Base-by-base conservation (phyloP, 2,888 invertebrate genomes). In the Xylota sylvarum region DNA sequence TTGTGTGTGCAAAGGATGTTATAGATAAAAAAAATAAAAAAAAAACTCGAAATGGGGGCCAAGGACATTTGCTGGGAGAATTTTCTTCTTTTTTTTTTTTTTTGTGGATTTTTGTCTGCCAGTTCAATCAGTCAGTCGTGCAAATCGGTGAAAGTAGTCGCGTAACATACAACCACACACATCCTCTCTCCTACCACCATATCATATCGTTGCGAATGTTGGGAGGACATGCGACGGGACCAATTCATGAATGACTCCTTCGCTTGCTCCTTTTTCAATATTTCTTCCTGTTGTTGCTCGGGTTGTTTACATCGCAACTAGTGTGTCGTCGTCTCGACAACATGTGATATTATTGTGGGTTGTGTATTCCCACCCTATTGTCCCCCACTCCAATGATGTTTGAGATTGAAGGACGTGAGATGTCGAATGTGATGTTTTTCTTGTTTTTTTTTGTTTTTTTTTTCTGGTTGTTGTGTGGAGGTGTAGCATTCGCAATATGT, bases 51-150 rank as follows among this genome's bases (percentile, higher is more conserved):
- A 69, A 73, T 62, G 65, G 81, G 77, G 81, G 76, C 82, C 86
- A 86, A 81, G 82, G 81, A 78, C 86, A 81, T 77, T 69, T 62
- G 55, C 55, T 81, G 73, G 7, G 64, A 37, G 70, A 46, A n/a
- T n/a, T n/a, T 30, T 35, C 56, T 4, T 32, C 32, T 60, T 37
- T 69, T 17, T 46, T 27, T 37, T 35, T 14, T 67, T 65, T 74
- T 85, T 35, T 77, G 58, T 67, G 72, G 67, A 77, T 62, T 80
- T 80, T 52, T 69, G 86, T 78, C 77, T 82, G 58, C 50, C 77
- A 50, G 73, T 73, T 82, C 86, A 86, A 86, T 86, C 82, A 86
- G 77, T 78, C 86, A 82, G 86, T 82, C 82, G 86, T 86, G 86
- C 81, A 85, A 85, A 80, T 85, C 85, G 80, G 85, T 79, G 79